Conservation (phyloP, 1,140 invertebrate genomes). For the Elymnias hypermnestra region DNA sequence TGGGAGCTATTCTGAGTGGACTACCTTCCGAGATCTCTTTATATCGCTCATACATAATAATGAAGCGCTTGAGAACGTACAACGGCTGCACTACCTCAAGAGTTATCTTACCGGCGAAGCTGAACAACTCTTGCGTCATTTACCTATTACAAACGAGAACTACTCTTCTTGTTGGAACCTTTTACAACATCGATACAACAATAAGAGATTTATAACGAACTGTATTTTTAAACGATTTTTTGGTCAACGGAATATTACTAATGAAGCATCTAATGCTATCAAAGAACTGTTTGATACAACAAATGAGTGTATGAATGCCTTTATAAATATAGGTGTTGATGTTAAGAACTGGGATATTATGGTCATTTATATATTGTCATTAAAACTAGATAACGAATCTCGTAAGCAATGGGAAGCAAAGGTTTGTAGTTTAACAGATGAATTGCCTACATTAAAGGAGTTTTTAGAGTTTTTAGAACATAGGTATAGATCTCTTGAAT, state of each 20-base stretch:
- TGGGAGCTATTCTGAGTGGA: conserved; percentile 22
- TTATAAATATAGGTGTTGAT: conserved; percentile 21
- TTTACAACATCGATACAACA: conserved; percentile 15
- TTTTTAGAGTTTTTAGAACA: conserved; percentile 15
- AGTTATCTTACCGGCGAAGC: conserved; percentile 17
- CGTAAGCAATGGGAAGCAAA: conserved; percentile 25
- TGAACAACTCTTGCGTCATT: conserved; percentile 12
- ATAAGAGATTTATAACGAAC: conserved; percentile 25
- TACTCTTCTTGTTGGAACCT: conserved; percentile 18
- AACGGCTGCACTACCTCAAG: conserved; percentile 30
- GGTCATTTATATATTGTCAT: conserved; percentile 18
- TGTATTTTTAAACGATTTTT: too few relatives aligned
- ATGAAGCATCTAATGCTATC: conserved; percentile 18
- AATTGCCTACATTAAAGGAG: conserved; percentile 16
- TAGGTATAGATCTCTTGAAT: conserved; percentile 11
- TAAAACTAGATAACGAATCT: conserved; percentile 23
- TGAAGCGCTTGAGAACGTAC: conserved; percentile 21
- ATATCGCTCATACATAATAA: conserved; percentile 33
- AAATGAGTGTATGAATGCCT: conserved; percentile 22
- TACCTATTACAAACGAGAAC: conserved; percentile 6
- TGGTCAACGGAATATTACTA: conserved; percentile 3
- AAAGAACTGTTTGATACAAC: conserved; percentile 26
- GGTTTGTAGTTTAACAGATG: conserved; percentile 11
- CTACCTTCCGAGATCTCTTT: conserved; percentile 32
- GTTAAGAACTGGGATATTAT: conserved; percentile 19